Conservation (phyloP, 2,888 invertebrate genomes). For the Protula sp. region DNA sequence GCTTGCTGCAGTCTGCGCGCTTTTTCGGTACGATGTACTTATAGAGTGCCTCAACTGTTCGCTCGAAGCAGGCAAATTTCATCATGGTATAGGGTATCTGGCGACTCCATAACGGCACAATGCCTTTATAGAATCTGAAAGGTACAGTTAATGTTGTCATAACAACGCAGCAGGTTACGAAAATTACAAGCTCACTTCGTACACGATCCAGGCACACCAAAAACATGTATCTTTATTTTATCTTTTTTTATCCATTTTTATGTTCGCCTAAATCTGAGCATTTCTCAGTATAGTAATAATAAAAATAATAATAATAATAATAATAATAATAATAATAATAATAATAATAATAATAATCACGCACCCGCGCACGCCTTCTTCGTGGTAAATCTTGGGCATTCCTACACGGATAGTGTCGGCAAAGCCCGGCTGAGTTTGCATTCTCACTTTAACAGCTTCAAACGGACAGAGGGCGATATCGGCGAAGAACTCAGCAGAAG, state of each 20-base stretch:
- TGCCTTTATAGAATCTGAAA: constrained; percentile 79
- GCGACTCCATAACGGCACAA: constrained; percentile 92
- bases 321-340: too few relatives aligned
- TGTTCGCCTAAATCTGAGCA: too few relatives aligned
- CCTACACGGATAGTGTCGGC: constrained; percentile 82
- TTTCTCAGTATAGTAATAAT: too few relatives aligned
- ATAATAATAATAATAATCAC: too few relatives aligned
- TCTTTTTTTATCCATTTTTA: too few relatives aligned
- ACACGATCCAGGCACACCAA: too few relatives aligned
- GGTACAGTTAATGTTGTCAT: too few relatives aligned
- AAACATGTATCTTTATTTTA: too few relatives aligned
- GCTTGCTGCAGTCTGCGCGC: constrained; percentile 80
- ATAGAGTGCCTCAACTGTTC: constrained; percentile 89
- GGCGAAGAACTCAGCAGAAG: constrained; percentile 98
- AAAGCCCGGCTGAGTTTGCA: constrained; percentile 93
- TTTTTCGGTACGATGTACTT: constrained; percentile 90
- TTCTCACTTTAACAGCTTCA: constrained; percentile 93
- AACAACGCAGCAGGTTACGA: too few relatives aligned
- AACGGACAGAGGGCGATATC: constrained; percentile 94
- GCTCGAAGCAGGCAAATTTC: constrained; percentile 99
- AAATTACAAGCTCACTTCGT: too few relatives aligned
- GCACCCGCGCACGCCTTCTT: constrained; percentile 77
- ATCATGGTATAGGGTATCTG: constrained; percentile 99
- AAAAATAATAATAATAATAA: too few relatives aligned
- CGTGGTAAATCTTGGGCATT: constrained; percentile 79